A percentile compares a stretch with the other conserved stretches of the same genome.
phyloP scores from a whole-genome alignment of 1,140 invertebrate species.

The Eurosta solidaginis region DNA sequence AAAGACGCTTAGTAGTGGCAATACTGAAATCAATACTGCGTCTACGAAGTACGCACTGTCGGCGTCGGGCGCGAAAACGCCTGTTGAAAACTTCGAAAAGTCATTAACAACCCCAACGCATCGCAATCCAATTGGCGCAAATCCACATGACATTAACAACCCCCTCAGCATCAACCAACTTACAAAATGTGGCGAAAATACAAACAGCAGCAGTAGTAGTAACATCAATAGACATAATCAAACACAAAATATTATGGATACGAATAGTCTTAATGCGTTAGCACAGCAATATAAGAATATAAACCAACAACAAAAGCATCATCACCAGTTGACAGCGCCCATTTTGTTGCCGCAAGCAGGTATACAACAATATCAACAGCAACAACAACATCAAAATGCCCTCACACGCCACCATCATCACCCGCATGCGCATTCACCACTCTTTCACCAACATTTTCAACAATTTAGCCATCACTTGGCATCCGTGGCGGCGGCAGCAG shows the following conservation, averaged over 20 bases:
- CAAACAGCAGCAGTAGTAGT: not conserved
- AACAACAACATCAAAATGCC: not conserved
- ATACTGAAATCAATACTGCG: not conserved
- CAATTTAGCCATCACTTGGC: constrained; percentile 42
- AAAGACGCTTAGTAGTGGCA: not conserved
- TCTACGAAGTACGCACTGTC: not conserved
- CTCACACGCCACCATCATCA: not conserved
- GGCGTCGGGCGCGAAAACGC: no score
- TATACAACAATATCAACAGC: not conserved
- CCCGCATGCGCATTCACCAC: constrained; percentile 36
- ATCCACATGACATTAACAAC: constrained; percentile 89
- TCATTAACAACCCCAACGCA: constrained; percentile 27
- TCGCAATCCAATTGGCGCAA: constrained; percentile 80
- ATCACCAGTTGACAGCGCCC: not conserved
- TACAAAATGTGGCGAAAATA: constrained; percentile 63
- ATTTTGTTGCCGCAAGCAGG: constrained; percentile 9
- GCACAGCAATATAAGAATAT: not conserved
- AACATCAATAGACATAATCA: not conserved
- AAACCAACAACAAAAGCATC: not conserved
- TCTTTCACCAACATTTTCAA: constrained; percentile 47
- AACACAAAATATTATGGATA: not conserved
- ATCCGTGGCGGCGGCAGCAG: constrained; percentile 19
- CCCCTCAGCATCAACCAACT: constrained; percentile 86
- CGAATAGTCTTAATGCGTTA: not conserved
- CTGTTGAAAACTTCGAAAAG: not conserved